Base-by-base conservation (phyloP, 2,113 vertebrate genomes). In the Anolis carolinensis region DNA sequence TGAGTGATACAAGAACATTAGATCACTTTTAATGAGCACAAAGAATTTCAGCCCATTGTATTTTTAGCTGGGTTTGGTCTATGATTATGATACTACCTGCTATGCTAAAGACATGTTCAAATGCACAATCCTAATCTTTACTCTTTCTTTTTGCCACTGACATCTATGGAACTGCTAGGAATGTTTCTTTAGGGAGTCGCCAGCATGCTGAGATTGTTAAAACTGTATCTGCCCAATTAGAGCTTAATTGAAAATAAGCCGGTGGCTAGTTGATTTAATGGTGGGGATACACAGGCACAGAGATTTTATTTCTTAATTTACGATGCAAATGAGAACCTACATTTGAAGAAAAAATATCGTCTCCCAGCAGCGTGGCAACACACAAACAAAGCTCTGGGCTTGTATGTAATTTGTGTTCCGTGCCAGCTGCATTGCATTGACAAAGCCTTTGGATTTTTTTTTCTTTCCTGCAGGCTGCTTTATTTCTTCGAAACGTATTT, bases 241-340 rank as follows among this genome's bases (percentile, higher is more conserved):
- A 90, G 44, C 39, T 82, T 76, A 84, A 88, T 86, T 93, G 82
- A 86, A 84, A 84, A 88, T 91, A 86, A 93, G 83, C 84, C 86
- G 1, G 10, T 81, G 81, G 81, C 81, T 85, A 88, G 23, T 86
- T 93, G 89, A 62, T 90, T 91, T 91, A 85, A 89, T 86, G 86
- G 84, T 55, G 11, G 36, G 34, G n/a, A 44, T 88, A 32, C 59
- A 32, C 55, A 71, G 72, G 90, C 79, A 86, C 0, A 0, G 82
- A 82, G 62, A 91, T 91, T 93, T 93, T 88, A 52, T 87, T 93
- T 91, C 85, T 90, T 94, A 86, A 93, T 95, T 94, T 90, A 86
- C 79, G 88, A 34, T 68, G 88, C 25, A 86, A 93, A 78, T 88
- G 76, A 89, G 89, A 89, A 9, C 87, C 81, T 87, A 81, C 89